phyloP scores from a whole-genome alignment of 2,797 vertebrate genomes.

The Aeoliscus strigatus region DNA sequence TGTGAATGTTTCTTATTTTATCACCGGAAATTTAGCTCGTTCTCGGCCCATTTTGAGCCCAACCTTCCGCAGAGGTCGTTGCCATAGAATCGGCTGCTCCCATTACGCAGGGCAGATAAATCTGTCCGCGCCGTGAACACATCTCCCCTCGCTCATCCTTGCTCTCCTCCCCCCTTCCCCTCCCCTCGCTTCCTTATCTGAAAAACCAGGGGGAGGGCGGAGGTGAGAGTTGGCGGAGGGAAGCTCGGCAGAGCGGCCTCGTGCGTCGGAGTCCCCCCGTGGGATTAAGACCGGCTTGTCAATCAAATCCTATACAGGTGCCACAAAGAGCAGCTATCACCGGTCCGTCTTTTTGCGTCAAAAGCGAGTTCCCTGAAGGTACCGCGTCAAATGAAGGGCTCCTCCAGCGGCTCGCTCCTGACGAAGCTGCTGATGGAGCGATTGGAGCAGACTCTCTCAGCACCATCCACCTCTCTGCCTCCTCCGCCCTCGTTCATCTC shows the following conservation, averaged over 20 bases:
- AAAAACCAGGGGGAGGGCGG: constrained; percentile 1
- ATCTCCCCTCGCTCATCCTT: constrained; percentile 17
- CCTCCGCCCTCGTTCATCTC: constrained; percentile 29
- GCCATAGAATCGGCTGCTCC: constrained; percentile 54
- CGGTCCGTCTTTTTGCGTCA: constrained; percentile 27
- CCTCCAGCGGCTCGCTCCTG: constrained; percentile 28
- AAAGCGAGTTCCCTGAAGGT: constrained; percentile 38
- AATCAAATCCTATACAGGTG: constrained; percentile 44
- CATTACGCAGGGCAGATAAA: constrained; percentile 60
- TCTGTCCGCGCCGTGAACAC: constrained; percentile 42
- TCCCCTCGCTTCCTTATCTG: constrained; percentile 37
- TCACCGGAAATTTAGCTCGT: constrained; percentile 57
- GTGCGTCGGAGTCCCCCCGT: constrained; percentile 20
- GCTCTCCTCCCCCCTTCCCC: constrained; percentile 17
- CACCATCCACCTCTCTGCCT: constrained; percentile 13
- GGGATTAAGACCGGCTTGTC: constrained; percentile 40
- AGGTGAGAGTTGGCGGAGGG: constrained; percentile 12
- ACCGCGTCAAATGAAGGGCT: constrained; percentile 38
- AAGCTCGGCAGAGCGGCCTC: constrained; percentile 25
- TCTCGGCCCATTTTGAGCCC: constrained; percentile 50
- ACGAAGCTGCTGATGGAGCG: constrained; percentile 52
- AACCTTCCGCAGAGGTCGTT: constrained; percentile 69
- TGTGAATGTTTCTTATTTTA: constrained; percentile 64
- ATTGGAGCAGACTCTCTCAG: constrained; percentile 30
- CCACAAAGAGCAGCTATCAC: constrained; percentile 16